phyloP scores from a whole-genome alignment of 2,797 vertebrate species.

The Bovichtus variegatus region DNA sequence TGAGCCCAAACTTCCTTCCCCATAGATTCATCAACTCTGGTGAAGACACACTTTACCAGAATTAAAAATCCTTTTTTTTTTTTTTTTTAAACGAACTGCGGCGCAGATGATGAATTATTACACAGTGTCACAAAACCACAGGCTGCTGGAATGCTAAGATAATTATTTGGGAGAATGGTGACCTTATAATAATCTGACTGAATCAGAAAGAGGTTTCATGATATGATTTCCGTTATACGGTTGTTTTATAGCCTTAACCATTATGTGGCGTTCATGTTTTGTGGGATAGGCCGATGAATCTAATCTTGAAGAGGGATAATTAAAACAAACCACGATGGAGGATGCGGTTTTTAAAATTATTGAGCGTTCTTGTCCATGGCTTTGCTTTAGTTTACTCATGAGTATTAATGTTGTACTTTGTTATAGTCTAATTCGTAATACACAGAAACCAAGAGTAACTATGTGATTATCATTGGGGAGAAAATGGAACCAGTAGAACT shows the following conservation, averaged over 20 bases:
- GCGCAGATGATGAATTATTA: background rate
- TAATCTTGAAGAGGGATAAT: background rate
- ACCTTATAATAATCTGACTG: too few relatives aligned
- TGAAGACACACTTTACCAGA: background rate
- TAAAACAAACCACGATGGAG: background rate
- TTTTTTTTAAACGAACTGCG: conserved; percentile 1
- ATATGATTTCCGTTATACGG: background rate
- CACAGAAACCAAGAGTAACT: background rate
- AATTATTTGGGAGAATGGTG: background rate
- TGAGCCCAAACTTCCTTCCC: background rate
- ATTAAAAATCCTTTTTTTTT: too few relatives aligned
- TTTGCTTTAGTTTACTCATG: background rate
- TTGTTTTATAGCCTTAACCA: background rate
- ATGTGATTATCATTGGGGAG: background rate
- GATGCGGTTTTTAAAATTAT: background rate
- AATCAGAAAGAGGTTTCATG: background rate
- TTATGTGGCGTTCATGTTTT: background rate
- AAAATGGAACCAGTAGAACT: conserved; percentile 53
- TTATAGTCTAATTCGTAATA: background rate
- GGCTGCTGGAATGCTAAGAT: background rate
- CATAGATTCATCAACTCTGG: background rate
- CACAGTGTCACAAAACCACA: background rate
- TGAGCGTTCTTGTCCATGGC: background rate
- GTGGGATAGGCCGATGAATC: background rate
- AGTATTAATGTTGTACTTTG: background rate